Evolutionary conservation across 2,797 vertebrate genomes (phyloP), one percentile per base, ranked within the genome.

Genomic region (Epinephelus awoara): DNA sequence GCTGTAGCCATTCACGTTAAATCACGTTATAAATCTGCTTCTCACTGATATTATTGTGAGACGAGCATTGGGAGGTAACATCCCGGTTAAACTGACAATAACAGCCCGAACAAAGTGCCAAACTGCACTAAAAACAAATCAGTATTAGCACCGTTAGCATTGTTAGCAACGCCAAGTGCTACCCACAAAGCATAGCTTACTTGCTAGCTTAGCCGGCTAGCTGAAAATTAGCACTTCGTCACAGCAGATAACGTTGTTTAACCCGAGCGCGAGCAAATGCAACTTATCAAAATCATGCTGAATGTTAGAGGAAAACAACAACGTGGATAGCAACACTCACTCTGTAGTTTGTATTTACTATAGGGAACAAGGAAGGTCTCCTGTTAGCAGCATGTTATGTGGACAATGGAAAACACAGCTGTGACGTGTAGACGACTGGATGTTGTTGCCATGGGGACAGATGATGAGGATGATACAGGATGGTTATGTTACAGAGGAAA

Each of bases 371-470:
- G 63, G 80, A 69, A 79, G 83, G 23, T 88, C 81, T 89, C 78
- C 72, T 73, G 15, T 85, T 58, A 79, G 83, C 86, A 80, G 82
- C 88, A 91, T 91, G 89, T 67, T 86, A 27, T 76, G 90, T 61
- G 88, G 82, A 85, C 89, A 82, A 95, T 92, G 87, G 85, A 34
- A 27, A 47, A 55, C 68, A 57, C 79, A 51, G 81, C 76, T 29
- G 87, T 93, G 92, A 94, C 90, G 91, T 90, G 19, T 0, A 21
- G 57, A 57, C 54, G 87, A 67, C 27, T 54, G 83, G 87, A 87
- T 85, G 88, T 77, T 65, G 91, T 87, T 91, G 88, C 91, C 90
- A 95, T 94, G 83, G 89, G 68, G 87, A 95, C 91, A 72, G 44
- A 15, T 21, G 34, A 47, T 29, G 1, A 27, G 12, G 23, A 18